Percentiles rank a stretch among this genome's conserved stretches.
phyloP scores from a whole-genome alignment of 2,113 vertebrate species.

The Bubo blakistoni region DNA sequence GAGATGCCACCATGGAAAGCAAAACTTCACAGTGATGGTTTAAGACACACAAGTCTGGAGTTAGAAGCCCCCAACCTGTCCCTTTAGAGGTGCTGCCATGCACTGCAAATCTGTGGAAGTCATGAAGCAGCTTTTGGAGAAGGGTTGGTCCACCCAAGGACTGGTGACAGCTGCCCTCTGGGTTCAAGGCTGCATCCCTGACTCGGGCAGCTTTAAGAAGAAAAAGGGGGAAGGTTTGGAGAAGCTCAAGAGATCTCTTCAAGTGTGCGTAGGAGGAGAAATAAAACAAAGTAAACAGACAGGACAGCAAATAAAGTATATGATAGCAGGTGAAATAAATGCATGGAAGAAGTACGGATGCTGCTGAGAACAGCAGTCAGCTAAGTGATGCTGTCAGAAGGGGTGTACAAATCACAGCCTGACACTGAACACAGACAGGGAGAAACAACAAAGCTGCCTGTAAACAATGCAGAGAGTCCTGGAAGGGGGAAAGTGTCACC shows the following conservation, averaged over 20 bases:
- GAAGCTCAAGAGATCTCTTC: background rate
- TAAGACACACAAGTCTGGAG: background rate
- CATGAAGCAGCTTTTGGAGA: background rate
- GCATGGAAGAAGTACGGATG: background rate
- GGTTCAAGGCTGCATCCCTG: background rate
- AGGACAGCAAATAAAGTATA: background rate
- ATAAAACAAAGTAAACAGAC: background rate
- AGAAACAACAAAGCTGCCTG: background rate
- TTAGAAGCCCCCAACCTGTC: background rate
- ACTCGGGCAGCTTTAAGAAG: background rate
- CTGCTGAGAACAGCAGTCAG: background rate
- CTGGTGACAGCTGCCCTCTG: too few relatives aligned
- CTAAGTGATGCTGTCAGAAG: background rate
- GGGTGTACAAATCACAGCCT: background rate
- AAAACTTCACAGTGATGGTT: background rate
- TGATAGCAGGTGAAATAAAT: background rate
- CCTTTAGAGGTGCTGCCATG: background rate
- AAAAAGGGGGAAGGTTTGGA: background rate
- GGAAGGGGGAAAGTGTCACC: too few relatives aligned
- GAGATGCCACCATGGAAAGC: background rate
- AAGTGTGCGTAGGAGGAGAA: background rate
- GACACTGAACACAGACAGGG: rapidly evolving
- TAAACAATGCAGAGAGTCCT: background rate
- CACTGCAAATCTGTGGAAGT: background rate
- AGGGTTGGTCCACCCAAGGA: background rate